phyloP scores from a whole-genome alignment of 2,888 invertebrate species.

The Agrochola macilenta region DNA sequence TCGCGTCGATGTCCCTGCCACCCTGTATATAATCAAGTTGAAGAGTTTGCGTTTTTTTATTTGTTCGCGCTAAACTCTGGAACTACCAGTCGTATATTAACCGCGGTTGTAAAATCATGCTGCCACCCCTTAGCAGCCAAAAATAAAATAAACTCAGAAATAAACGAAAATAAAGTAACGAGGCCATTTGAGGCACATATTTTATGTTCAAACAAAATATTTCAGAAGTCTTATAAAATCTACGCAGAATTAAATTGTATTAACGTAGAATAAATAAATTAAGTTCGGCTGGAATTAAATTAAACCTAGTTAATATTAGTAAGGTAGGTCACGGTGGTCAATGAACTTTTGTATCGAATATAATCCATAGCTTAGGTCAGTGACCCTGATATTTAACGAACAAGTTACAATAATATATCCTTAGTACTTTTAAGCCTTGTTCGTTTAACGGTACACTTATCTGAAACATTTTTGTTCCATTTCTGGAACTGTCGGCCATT shows the following conservation, averaged over 20 bases:
- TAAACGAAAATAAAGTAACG: neutral
- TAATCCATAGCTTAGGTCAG: neutral
- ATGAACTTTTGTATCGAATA: neutral
- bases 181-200: too few species aligned
- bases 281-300: neutral
- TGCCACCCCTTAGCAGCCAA: too few species aligned
- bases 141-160: neutral
- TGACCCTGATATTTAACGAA: slow-evolving; percentile 1
- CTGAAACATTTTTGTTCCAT: neutral
- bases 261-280: slow-evolving; percentile 1
- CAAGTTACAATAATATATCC: neutral
- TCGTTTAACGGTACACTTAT: neutral
- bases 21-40: too few species aligned
- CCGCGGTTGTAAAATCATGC: too few species aligned
- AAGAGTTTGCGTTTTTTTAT: too few species aligned
- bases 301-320: neutral
- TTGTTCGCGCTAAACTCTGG: too few species aligned
- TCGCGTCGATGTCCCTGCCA: too few species aligned
- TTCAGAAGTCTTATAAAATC: neutral
- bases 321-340: neutral
- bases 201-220: neutral
- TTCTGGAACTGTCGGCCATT: neutral
- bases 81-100: too few species aligned
- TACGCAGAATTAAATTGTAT: neutral
- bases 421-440: neutral